Percentiles rank a stretch among this genome's conserved stretches.
Evolutionary conservation across 1,140 invertebrate genomes (phyloP).

Genomic region (Varroa destructor): DNA sequence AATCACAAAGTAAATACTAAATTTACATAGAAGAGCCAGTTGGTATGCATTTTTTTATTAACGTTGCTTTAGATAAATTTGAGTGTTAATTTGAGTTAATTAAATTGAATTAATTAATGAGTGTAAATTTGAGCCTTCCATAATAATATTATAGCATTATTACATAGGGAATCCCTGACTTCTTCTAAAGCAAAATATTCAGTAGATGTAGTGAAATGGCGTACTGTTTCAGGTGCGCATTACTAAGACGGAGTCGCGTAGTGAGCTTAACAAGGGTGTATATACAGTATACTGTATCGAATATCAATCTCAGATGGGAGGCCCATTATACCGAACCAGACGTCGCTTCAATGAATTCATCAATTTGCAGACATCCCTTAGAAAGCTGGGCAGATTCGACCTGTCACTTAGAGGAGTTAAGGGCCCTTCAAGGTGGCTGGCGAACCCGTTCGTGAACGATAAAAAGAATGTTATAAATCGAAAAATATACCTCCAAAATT

Average conservation of each 20-base stretch:
- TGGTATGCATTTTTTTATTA: no score
- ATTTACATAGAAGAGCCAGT: no score
- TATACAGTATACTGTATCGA: constrained; percentile 27
- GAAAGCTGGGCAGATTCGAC: constrained; percentile 5
- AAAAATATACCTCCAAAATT: constrained; percentile 13
- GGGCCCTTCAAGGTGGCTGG: constrained; percentile 21
- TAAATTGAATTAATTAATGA: no score
- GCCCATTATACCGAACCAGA: constrained; percentile 3
- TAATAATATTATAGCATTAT: no score
- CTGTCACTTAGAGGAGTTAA: neutral
- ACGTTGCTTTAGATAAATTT: no score
- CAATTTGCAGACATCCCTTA: constrained; percentile 24
- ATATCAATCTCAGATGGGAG: neutral
- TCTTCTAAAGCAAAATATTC: no score
- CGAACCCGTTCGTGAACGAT: constrained; percentile 14
- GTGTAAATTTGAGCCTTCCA: no score
- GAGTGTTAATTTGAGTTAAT: no score
- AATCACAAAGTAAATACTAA: no score
- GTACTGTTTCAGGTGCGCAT: neutral
- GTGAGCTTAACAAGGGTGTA: neutral
- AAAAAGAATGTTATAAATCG: constrained; percentile 17
- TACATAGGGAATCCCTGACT: no score
- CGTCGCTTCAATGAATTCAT: constrained; percentile 25
- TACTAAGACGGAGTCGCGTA: constrained; percentile 13
- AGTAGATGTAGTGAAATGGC: no score